Evolutionary conservation across 2,888 invertebrate genomes (phyloP).

Genomic region (Latrodectus hesperus): DNA sequence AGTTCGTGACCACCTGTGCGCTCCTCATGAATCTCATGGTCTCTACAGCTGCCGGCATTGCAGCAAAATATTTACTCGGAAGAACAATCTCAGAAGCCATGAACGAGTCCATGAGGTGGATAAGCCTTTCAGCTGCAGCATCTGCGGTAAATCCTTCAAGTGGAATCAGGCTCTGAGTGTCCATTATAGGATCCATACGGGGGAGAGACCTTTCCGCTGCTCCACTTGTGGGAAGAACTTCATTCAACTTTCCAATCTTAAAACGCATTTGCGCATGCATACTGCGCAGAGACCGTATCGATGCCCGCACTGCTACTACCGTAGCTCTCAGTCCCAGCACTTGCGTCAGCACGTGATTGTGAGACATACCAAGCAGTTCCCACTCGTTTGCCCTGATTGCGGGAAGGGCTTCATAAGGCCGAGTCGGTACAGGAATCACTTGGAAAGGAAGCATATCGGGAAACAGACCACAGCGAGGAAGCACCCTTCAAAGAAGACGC

Average conservation of each 20-base stretch:
- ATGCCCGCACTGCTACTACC: constrained; percentile 29
- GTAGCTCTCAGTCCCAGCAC: neutral
- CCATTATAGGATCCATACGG: neutral
- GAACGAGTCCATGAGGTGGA: neutral
- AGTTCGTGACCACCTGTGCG: neutral
- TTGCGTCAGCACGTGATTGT: neutral
- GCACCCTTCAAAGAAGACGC: no score
- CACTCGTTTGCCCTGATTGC: constrained; percentile 15
- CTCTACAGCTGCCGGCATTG: constrained; percentile 11
- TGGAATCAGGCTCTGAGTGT: neutral
- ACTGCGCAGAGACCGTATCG: constrained; percentile 32
- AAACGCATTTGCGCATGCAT: constrained; percentile 12
- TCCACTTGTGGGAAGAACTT: constrained; percentile 23
- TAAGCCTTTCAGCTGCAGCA: neutral
- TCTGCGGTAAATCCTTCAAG: neutral
- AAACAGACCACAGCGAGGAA: no score
- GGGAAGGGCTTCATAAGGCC: constrained; percentile 18
- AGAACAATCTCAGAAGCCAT: neutral
- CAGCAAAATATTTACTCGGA: neutral
- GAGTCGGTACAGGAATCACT: neutral
- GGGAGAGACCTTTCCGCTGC: constrained; percentile 11
- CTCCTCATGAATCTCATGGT: neutral
- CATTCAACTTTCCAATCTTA: neutral
- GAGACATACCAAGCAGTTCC: constrained; percentile 19
- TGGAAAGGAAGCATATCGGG: neutral